A percentile compares a stretch with the other conserved stretches of the same genome.
phyloP scores from a whole-genome alignment of 2,113 vertebrate genomes.

The Corydoras sp. region DNA sequence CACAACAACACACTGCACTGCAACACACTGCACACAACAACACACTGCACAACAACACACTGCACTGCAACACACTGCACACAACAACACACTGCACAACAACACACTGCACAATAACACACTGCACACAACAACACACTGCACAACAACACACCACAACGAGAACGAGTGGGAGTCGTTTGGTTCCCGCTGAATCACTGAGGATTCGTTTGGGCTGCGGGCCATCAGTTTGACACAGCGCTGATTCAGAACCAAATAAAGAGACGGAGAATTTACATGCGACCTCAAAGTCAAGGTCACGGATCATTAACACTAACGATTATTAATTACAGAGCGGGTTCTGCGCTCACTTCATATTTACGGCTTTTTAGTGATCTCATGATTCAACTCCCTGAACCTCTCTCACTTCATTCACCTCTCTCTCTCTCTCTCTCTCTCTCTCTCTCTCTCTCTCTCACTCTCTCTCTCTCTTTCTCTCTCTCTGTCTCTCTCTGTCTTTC shows the following conservation, averaged over 20 bases:
- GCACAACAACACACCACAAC: no score
- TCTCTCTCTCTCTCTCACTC: conserved; percentile 2
- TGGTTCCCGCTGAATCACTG: conserved; percentile 45
- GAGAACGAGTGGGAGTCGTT: conserved; percentile 41
- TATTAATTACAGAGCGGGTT: conserved; percentile 52
- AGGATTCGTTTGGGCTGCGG: conserved; percentile 45
- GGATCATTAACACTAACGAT: conserved; percentile 60
- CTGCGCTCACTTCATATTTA: conserved; percentile 57
- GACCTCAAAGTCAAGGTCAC: conserved; percentile 52
- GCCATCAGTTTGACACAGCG: conserved; percentile 51
- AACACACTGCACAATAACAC: no score
- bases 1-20: no score
- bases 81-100: no score
- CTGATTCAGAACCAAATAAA: conserved; percentile 50
- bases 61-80: no score
- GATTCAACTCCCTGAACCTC: conserved; percentile 1
- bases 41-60: no score
- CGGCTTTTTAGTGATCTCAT: conserved; percentile 44
- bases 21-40: no score
- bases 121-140: no score
- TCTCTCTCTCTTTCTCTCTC: conserved; percentile 12
- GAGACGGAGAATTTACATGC: conserved; percentile 49
- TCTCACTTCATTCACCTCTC: conserved; percentile 27
- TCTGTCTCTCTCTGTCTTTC: no score
- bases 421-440: conserved; percentile 4